These are phyloP conservation scores for Chaetodon trifasciatus DNA, from an alignment of 2,797 vertebrate genomes.

Conservation along the genomic window DNA sequence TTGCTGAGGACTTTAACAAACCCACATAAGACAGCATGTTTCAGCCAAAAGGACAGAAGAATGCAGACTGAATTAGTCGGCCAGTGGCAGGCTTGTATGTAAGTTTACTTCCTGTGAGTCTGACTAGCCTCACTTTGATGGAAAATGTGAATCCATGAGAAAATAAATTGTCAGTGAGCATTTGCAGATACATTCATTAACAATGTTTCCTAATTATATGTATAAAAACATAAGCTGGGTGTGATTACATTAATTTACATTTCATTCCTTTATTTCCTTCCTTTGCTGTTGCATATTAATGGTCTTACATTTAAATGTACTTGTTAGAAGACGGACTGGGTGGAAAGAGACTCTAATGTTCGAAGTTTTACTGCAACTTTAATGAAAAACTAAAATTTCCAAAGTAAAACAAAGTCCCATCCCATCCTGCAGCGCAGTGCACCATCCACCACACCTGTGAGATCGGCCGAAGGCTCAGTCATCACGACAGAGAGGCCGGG, in stretches of 20 bases:
- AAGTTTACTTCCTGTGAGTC: too few relatives aligned
- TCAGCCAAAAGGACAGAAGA: background rate
- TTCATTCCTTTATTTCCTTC: background rate
- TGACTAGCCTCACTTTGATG: background rate
- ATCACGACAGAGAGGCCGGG: constrained; percentile 64
- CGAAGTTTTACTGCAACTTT: too few relatives aligned
- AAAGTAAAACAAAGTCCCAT: background rate
- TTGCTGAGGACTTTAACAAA: background rate
- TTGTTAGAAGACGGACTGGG: background rate
- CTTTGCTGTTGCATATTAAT: background rate
- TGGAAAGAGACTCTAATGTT: too few relatives aligned
- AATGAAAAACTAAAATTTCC: too few relatives aligned
- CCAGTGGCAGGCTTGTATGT: too few relatives aligned
- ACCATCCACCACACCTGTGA: constrained; percentile 83
- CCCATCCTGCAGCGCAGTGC: constrained; percentile 81
- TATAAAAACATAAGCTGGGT: background rate
- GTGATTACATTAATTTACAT: background rate
- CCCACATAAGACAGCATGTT: background rate
- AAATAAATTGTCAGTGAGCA: background rate
- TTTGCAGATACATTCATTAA: background rate
- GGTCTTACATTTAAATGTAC: background rate
- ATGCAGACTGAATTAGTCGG: too few relatives aligned
- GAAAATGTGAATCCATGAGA: background rate
- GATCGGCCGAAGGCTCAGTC: constrained; percentile 68
- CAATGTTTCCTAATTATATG: background rate